Conservation (phyloP, 2,888 invertebrate genomes). For the Alentia gelatinosa region DNA sequence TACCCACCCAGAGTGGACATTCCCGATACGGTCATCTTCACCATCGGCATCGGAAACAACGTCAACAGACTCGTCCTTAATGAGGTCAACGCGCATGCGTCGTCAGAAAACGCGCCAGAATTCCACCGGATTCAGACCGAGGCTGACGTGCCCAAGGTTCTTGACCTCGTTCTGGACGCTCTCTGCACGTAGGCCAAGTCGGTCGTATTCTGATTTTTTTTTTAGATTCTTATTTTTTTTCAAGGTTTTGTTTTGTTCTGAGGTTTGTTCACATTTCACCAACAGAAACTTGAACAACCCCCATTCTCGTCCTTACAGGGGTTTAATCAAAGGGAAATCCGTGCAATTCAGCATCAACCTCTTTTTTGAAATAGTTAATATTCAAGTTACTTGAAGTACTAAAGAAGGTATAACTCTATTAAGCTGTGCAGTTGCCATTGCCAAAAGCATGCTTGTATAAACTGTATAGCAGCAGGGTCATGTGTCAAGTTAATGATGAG, state of each 20-base stretch:
- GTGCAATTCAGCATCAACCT: neutral
- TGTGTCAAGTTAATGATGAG: no score
- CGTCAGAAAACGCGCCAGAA: neutral
- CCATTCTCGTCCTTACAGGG: neutral
- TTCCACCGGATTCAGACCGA: neutral
- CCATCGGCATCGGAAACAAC: constrained; percentile 29
- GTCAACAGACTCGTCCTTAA: constrained; percentile 26
- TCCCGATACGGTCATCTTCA: neutral
- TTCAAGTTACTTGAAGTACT: no score
- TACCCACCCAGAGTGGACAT: neutral
- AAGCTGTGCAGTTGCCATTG: no score
- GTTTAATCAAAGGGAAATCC: no score
- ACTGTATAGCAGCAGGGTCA: no score
- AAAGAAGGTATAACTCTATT: no score
- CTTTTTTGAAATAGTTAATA: neutral
- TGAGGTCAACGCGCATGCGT: neutral
- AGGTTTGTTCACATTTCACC: neutral
- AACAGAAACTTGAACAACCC: neutral
- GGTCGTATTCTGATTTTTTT: neutral
- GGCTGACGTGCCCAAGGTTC: neutral
- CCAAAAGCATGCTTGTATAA: no score
- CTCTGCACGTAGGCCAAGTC: neutral
- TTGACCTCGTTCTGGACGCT: neutral
- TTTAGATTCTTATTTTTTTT: neutral
- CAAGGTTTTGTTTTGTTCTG: neutral